Base-by-base conservation (phyloP, 2,888 invertebrate genomes). In the Seladonia tumulorum region DNA sequence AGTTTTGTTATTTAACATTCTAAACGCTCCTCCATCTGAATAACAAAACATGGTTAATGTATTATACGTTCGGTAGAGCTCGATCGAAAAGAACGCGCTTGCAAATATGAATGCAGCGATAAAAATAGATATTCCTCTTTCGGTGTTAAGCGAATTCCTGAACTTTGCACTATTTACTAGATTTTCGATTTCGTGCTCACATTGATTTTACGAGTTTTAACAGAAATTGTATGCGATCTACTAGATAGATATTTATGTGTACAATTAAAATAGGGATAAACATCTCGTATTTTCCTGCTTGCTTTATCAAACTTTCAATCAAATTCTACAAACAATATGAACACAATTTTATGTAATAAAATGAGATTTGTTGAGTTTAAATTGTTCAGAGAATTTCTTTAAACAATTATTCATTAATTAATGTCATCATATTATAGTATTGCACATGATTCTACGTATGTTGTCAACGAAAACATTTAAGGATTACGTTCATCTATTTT, bases 41-140 rank as follows among this genome's bases (percentile, higher is more conserved):
- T 86, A 85, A 86, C 73, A 85, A 81, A 85, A 68, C 72, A 42
- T 73, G 72, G 76, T 79, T 82, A 76, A 85, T 73, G 76, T 76
- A 72, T 63, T 75, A 80, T 81, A 49, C 78, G 78, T 68, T 79
- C 60, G 49, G 10, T 39, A 53, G 42, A 39, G 35, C 57, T 70
- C 71, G 74, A 84, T 80, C 63, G 53, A 84, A 70, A 70, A 77
- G 42, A 80, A 57, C 66, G 57, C 45, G 78, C 53, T 81, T 29
- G 63, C 86, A 75, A 75, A 79, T 79, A 70, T 70, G 73, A 84
- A 76, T 77, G 81, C 81, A 79, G 60, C 70, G 79, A 70, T 70
- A 81, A 85, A 85, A 86, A 81, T 86, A 85, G 72, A 72, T 45
- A 68, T 68, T 76, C 60, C 76, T 72, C 53, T 63, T 60, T 76